phyloP scores from a whole-genome alignment of 1,140 invertebrate species.

The Caerostris extrusa region DNA sequence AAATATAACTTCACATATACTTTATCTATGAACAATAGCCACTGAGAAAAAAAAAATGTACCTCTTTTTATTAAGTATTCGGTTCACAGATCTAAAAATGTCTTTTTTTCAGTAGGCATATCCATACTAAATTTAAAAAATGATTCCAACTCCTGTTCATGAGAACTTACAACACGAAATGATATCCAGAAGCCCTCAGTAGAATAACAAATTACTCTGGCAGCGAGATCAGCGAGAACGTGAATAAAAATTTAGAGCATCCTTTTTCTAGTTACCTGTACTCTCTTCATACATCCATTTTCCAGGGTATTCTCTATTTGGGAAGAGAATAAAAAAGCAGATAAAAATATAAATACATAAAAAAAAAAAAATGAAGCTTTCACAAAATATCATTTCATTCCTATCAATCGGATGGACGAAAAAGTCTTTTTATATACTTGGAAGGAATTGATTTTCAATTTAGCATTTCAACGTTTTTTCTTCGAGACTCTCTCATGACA shows the following conservation, averaged over 20 bases:
- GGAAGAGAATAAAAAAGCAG: not conserved
- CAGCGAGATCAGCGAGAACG: not conserved
- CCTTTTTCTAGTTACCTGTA: not conserved
- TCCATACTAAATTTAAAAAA: not conserved
- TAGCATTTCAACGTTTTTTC: conserved; percentile 47
- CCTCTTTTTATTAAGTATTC: too few species aligned
- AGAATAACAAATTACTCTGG: not conserved
- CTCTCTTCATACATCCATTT: not conserved
- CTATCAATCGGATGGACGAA: conserved; percentile 31
- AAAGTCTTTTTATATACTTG: conserved; percentile 13
- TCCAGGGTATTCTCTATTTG: not conserved
- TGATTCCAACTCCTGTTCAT: not conserved
- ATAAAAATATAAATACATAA: not conserved
- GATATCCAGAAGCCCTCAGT: not conserved
- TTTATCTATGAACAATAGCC: too few species aligned
- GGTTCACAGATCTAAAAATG: not conserved
- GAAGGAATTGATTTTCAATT: conserved; percentile 61
- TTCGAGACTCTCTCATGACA: conserved; percentile 25
- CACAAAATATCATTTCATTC: conserved; percentile 52
- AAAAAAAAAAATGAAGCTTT: conserved; percentile 14
- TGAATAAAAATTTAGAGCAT: conserved; percentile 25
- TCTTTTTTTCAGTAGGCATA: not conserved
- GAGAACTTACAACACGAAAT: not conserved
- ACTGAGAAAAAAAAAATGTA: too few species aligned
- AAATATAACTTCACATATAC: too few species aligned